Evolutionary conservation across 2,888 invertebrate species (phyloP), one percentile per base, ranked within the genome.

Genomic region (Agrypnus murinus): DNA sequence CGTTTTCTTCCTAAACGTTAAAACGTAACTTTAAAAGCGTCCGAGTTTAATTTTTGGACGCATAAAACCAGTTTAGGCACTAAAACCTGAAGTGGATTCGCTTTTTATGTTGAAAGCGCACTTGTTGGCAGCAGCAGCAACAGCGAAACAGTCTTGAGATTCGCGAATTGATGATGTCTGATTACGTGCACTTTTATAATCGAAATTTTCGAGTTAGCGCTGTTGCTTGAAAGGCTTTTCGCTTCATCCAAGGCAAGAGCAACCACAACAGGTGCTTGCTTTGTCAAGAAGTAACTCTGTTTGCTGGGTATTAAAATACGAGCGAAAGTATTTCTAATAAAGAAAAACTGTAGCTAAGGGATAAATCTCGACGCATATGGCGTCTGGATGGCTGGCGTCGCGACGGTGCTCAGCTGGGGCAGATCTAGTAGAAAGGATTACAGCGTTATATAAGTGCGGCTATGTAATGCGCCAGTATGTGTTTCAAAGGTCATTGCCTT

Each of bases 351-450:
- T 65, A 65, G 65, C 57, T 65, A 76, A 77, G 74, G 76, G 75
- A 80, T 80, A 80, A 81, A 80, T 79, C 77, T 75, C 75, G 77
- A 77, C 78, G 79, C 79, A 78, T 76, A 78, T 76, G 78, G 77
- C 76, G 82, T 80, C 82, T 79, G 74, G 79, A 81, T 78, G 81
- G 79, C 81, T 80, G 81, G 78, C 81, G 80, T 80, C 81, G 80
- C 77, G 80, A 77, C 81, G 77, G 75, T 78, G 77, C 80, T 81
- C 81, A 80, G 80, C 79, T 80, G 81, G 78, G 78, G 79, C 79
- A 79, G 78, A 78, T 80, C 78, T 77, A 78, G 76, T 76, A 77
- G 78, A 79, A 80, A 80, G 80, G 80, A 82, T 82, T 82, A 81
- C 79, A 78, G 71, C 75, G 78, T 79, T 80, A 79, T 79, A 77